phyloP scores from a whole-genome alignment of 2,888 invertebrate species.

The Bimastos eiseni region DNA sequence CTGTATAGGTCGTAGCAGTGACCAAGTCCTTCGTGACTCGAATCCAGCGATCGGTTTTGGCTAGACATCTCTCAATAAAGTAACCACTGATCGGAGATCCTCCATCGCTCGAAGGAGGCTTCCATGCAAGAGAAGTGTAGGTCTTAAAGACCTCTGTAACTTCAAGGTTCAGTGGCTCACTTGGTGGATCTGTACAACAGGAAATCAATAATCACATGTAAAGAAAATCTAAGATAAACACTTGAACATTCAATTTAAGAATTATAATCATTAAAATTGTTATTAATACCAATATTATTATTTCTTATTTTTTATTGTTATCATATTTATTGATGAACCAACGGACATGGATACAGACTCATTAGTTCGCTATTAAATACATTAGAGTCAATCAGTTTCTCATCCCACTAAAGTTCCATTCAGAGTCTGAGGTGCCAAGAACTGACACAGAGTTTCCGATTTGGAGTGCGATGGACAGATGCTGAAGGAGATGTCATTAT shows the following conservation, averaged over 20 bases:
- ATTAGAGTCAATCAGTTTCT: too few species aligned
- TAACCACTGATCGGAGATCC: conserved; percentile 90
- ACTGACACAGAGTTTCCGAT: too few species aligned
- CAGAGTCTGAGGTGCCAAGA: too few species aligned
- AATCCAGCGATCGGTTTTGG: conserved; percentile 62
- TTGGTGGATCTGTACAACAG: conserved; percentile 45
- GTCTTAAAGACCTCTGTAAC: conserved; percentile 54
- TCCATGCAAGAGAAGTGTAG: conserved; percentile 57
- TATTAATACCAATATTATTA: too few species aligned
- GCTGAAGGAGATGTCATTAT: too few species aligned
- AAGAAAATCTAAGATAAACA: conserved; percentile 1
- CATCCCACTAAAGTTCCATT: too few species aligned
- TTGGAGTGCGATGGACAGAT: too few species aligned
- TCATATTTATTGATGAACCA: too few species aligned
- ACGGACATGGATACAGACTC: too few species aligned
- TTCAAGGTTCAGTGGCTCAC: conserved; percentile 54
- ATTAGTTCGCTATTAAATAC: too few species aligned
- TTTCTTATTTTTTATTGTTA: too few species aligned
- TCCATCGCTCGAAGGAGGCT: conserved; percentile 71
- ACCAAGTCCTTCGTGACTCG: conserved; percentile 29
- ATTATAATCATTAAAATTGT: conserved; percentile 36
- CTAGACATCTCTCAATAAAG: conserved; percentile 71
- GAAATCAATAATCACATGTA: neutral
- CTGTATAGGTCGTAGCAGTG: conserved; percentile 29
- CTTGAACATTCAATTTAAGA: neutral